Percentiles rank a stretch among this genome's conserved stretches.
Evolutionary conservation across 2,888 invertebrate genomes (phyloP).

Genomic region (Listrodromus nycthemerus): DNA sequence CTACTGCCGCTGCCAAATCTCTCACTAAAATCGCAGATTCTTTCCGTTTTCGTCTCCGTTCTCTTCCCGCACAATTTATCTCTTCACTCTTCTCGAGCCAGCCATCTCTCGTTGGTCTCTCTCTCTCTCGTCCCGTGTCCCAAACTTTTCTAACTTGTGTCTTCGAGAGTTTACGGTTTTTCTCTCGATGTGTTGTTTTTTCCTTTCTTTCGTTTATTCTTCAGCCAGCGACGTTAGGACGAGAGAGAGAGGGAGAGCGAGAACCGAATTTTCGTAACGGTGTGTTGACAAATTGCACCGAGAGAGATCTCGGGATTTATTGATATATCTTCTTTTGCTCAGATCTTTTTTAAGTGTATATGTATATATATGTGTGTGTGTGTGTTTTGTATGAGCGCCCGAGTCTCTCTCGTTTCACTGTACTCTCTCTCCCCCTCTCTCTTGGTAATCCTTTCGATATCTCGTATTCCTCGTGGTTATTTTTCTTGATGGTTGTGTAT

Average conservation of each 20-base stretch:
- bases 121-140: conserved; percentile 18
- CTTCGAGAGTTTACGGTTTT: background rate
- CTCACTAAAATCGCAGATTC: conserved; percentile 8
- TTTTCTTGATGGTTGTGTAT: conserved; percentile 22
- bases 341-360: background rate
- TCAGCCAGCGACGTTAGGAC: conserved; percentile 11
- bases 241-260: conserved; percentile 28
- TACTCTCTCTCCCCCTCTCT: conserved; percentile 4
- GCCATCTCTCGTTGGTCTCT: background rate
- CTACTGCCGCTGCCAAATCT: background rate
- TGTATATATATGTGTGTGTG: background rate
- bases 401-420: conserved; percentile 12
- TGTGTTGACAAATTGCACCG: conserved; percentile 29
- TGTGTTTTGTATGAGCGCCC: background rate
- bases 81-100: background rate
- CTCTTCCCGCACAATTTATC: background rate
- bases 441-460: conserved; percentile 8
- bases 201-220: background rate
- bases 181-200: background rate
- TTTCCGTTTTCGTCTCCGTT: background rate
- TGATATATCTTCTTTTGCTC: background rate
- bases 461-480: conserved; percentile 17
- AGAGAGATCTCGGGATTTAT: background rate
- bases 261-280: conserved; percentile 6
- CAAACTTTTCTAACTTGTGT: background rate